phyloP scores from a whole-genome alignment of 2,888 invertebrate genomes.

The Andrena camellia region DNA sequence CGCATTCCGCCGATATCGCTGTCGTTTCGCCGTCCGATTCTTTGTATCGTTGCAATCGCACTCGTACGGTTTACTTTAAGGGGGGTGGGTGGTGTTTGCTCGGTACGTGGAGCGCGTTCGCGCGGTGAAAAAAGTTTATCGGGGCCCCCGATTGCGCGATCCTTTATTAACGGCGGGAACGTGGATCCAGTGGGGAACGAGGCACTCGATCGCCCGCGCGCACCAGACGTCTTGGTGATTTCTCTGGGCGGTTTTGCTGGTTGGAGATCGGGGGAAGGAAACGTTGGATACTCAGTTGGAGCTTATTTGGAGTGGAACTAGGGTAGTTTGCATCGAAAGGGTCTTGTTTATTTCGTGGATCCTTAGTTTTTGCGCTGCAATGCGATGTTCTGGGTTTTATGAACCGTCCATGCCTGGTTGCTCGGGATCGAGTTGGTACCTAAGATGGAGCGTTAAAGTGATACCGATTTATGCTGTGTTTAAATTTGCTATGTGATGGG shows the following conservation, averaged over 20 bases:
- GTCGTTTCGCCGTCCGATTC: slow-evolving; percentile 8
- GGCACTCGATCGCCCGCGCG: background rate
- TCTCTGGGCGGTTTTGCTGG: background rate
- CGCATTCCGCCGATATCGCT: slow-evolving; percentile 31
- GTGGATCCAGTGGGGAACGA: background rate
- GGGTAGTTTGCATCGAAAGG: slow-evolving; percentile 42
- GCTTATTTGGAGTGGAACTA: slow-evolving; percentile 9
- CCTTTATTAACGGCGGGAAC: slow-evolving; percentile 27
- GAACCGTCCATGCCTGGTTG: background rate
- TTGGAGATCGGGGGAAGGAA: background rate
- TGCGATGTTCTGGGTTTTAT: slow-evolving; percentile 4
- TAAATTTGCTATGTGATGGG: no score
- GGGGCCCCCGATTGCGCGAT: background rate
- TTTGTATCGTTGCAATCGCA: slow-evolving; percentile 18
- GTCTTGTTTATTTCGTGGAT: slow-evolving; percentile 42
- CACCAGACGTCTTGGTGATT: no score
- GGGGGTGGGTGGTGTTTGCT: no score
- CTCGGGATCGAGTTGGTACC: background rate
- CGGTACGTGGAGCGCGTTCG: slow-evolving; percentile 4
- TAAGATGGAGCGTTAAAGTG: background rate
- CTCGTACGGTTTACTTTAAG: background rate
- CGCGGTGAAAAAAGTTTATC: slow-evolving; percentile 18
- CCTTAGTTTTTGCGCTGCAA: slow-evolving; percentile 9
- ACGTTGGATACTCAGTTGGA: background rate
- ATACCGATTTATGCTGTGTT: no score